Evolutionary conservation across 2,113 vertebrate species (phyloP).

Genomic region (Syrrhaptes paradoxus): DNA sequence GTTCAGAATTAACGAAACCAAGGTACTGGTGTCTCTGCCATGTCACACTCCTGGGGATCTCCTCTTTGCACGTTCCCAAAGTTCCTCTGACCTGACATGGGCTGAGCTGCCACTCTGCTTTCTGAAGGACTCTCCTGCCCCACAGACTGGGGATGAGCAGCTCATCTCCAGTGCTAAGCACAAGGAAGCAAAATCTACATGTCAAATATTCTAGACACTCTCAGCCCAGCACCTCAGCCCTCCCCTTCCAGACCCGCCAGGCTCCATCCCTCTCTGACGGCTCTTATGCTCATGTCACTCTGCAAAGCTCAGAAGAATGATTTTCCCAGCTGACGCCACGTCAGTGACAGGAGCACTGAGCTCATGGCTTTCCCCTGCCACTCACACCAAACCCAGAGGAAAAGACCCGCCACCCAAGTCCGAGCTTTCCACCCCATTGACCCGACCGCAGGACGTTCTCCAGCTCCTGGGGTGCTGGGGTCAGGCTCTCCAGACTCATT

Average conservation of each 20-base stretch:
- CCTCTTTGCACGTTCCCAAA: not conserved
- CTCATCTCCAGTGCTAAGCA: not conserved
- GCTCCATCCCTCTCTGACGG: not conserved
- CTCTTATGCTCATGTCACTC: not conserved
- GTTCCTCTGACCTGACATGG: not conserved
- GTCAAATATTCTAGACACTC: not conserved
- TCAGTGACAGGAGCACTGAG: not conserved
- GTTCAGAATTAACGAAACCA: conserved; percentile 17
- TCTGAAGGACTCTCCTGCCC: not conserved
- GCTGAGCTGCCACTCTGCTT: not conserved
- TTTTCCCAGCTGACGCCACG: not conserved
- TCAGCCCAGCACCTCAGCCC: not conserved
- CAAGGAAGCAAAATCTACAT: not conserved
- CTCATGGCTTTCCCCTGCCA: not conserved
- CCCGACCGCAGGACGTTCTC: not conserved
- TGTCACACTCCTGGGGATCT: not conserved
- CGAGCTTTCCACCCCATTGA: not conserved
- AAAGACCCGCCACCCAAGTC: not conserved
- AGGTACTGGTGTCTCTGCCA: not conserved
- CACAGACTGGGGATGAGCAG: not conserved
- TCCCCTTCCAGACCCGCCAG: not conserved
- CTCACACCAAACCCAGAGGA: not conserved
- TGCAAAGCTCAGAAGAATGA: not conserved
- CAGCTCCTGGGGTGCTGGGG: not conserved
- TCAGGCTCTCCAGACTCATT: not conserved